Evolutionary conservation across 1,140 invertebrate species (phyloP).

Genomic region (Drosophila oshimai): DNA sequence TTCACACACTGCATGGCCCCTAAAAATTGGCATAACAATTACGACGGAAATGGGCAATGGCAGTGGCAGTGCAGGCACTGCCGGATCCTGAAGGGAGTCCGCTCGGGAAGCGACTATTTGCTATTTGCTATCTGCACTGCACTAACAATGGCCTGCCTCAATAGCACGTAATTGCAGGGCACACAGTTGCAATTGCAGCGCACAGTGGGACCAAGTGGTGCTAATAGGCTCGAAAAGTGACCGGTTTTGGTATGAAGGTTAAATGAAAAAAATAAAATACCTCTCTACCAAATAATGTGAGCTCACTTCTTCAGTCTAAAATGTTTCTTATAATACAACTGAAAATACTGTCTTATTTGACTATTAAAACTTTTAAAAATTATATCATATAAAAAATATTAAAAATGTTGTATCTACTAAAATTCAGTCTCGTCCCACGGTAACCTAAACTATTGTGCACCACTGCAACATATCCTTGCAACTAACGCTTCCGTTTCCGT

Average conservation of each 20-base stretch:
- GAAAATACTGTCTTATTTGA: too few relatives aligned
- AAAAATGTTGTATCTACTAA: background rate
- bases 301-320: background rate
- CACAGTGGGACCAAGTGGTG: background rate
- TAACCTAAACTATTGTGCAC: slow-evolving; percentile 33
- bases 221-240: too few relatives aligned
- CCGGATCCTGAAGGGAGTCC: slow-evolving; percentile 3
- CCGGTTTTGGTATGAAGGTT: too few relatives aligned
- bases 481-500: slow-evolving; percentile 78
- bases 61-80: background rate
- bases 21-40: slow-evolving; percentile 76
- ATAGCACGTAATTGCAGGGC: slow-evolving; percentile 62
- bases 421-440: background rate
- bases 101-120: slow-evolving; percentile 32
- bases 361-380: background rate
- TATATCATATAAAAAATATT: background rate
- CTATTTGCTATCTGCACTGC: slow-evolving; percentile 56
- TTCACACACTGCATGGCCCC: slow-evolving; percentile 48
- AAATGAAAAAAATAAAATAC: too few relatives aligned
- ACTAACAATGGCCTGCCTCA: slow-evolving; percentile 69
- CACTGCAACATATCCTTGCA: slow-evolving; percentile 73
- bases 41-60: slow-evolving; percentile 59
- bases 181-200: slow-evolving; percentile 21
- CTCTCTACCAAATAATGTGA: too few relatives aligned
- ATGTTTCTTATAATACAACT: too few relatives aligned